Base-by-base conservation (phyloP, 2,113 vertebrate genomes). In the Rhinopomastus cyanomelas region DNA sequence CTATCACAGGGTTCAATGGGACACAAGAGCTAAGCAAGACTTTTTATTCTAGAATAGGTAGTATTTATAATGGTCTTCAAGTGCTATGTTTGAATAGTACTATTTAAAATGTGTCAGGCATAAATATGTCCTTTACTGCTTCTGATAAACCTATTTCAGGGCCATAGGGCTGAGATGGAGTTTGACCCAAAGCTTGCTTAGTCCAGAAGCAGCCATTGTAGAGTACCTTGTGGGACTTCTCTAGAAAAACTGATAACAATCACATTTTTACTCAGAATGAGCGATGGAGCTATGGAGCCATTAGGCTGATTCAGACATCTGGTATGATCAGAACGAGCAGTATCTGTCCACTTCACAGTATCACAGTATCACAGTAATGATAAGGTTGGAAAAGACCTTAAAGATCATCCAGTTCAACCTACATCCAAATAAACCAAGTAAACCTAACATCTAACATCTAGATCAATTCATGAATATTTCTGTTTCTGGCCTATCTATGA, bases 51-150 rank as follows among this genome's bases (percentile, higher is more conserved):
- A 51, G 62, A 49, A 53, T 36, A 68, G 42, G 55, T 72, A 90
- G 32, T 13, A 66, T 87, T 75, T 91, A 37, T 73, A 87, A 91
- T 82, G 42, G 67, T 74, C 39, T 87, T 51, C 51, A 92, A 88
- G 72, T 37, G 57, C 25, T 89, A 36, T 73, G 67, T 85, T 90
- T 77, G 86, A 95, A 93, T 56, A 95, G 34, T 55, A 94, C 73
- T 94, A 95, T 95, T 84, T 81, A 42, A 96, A 94, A 85, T 66
- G 90, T n/a, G 81, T 72, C 62, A 95, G 46, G 72, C 67, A 89
- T 77, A 91, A 95, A 91, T 86, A 96, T 90, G 66, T 88, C n/a
- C 48, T 30, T 93, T 89, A 62, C 81, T 92, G 65, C 57, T 88
- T 81, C 62, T 91, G 90, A 94, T 95, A 90, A 94, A 95, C 62